Evolutionary conservation across 2,797 vertebrate species (phyloP).

Genomic region (Etheostoma nigrum): DNA sequence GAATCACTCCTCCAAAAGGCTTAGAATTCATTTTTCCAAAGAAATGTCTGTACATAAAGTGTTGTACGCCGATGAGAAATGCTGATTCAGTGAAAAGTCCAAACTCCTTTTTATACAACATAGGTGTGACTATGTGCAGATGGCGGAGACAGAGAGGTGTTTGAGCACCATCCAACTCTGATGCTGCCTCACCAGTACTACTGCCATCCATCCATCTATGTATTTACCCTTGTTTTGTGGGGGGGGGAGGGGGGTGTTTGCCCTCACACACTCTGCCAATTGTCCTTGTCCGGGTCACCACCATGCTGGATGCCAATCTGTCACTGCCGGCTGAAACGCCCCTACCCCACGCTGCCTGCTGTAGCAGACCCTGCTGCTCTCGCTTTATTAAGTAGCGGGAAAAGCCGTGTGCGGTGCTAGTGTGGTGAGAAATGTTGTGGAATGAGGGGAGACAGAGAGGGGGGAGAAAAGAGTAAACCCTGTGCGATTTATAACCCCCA

Average conservation of each 20-base stretch:
- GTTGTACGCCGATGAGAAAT: conserved; percentile 18
- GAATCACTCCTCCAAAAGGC: not conserved
- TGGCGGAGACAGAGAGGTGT: conserved; percentile 31
- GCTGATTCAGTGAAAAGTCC: conserved; percentile 6
- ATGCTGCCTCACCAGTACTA: conserved; percentile 9
- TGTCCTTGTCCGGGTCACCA: conserved; percentile 68
- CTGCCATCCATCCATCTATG: conserved; percentile 27
- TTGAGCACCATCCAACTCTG: conserved; percentile 22
- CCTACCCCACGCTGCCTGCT: conserved; percentile 21
- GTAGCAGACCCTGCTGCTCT: conserved; percentile 36
- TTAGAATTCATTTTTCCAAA: not conserved
- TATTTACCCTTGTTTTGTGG: not conserved
- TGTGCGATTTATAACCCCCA: conserved; percentile 73
- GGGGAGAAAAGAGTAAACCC: conserved; percentile 30
- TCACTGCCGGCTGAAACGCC: conserved; percentile 67
- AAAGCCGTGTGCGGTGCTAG: conserved; percentile 46
- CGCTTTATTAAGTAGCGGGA: conserved; percentile 70
- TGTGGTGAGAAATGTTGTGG: conserved; percentile 63
- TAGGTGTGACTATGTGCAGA: conserved; percentile 63
- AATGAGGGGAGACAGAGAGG: conserved; percentile 53
- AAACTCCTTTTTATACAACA: conserved; percentile 29
- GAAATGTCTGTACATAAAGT: conserved; percentile 1
- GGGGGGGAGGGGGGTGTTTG: conserved; percentile 1
- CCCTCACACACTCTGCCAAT: conserved; percentile 56
- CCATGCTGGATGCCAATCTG: conserved; percentile 76